A percentile compares a stretch with the other conserved stretches of the same genome.
phyloP scores from a whole-genome alignment of 2,888 invertebrate species.

The Eueremaeus valkanovi region DNA sequence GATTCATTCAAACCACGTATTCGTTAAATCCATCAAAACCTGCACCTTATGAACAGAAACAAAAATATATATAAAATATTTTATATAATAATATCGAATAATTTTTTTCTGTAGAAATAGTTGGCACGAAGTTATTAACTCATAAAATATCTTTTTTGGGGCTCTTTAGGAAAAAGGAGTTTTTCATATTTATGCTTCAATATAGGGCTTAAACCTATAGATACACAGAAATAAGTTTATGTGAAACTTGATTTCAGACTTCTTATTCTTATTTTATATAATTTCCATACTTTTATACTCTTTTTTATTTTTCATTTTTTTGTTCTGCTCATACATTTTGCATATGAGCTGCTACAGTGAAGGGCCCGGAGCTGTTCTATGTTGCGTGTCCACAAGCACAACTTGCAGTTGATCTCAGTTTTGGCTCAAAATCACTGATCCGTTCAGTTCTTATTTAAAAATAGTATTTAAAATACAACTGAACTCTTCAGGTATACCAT shows the following conservation, averaged over 20 bases:
- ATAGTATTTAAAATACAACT: constrained; percentile 14
- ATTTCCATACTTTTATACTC: constrained; percentile 20
- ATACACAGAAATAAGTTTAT: neutral
- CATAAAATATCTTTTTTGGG: constrained; percentile 13
- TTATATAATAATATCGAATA: constrained; percentile 1
- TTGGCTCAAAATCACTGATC: constrained; percentile 31
- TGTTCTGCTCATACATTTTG: constrained; percentile 31
- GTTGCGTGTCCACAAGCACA: constrained; percentile 32
- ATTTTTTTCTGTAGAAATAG: neutral
- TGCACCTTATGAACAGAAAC: neutral
- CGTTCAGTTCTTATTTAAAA: constrained; percentile 23
- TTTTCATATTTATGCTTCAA: neutral
- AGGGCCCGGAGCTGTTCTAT: constrained; percentile 32
- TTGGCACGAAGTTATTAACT: constrained; percentile 28
- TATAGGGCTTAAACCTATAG: constrained; percentile 12
- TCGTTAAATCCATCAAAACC: constrained; percentile 21
- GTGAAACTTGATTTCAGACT: constrained; percentile 27
- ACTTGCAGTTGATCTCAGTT: constrained; percentile 20
- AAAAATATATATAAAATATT: neutral
- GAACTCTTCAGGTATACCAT: constrained; percentile 1
- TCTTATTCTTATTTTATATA: neutral
- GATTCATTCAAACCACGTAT: constrained; percentile 29
- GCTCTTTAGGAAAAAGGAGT: neutral
- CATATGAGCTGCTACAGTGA: constrained; percentile 30
- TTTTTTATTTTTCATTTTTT: constrained; percentile 7